A percentile compares a stretch with the other conserved stretches of the same genome.
Evolutionary conservation across 2,888 invertebrate genomes (phyloP).

Genomic region (Coelopa pilipes): DNA sequence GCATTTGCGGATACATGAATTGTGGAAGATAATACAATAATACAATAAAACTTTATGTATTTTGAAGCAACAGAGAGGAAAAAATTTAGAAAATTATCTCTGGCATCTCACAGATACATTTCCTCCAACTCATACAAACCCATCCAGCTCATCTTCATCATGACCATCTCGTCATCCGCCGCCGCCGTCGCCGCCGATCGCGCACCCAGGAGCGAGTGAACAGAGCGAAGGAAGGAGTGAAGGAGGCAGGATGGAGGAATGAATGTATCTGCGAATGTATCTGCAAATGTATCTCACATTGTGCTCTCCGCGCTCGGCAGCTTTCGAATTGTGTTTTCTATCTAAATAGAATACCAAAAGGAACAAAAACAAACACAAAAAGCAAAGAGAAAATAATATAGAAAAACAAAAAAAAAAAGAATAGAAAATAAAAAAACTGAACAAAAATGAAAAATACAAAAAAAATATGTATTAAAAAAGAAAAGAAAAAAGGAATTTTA

Average conservation of each 20-base stretch:
- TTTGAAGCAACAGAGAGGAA: conserved; percentile 48
- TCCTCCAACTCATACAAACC: too few species aligned
- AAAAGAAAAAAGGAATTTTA: too few species aligned
- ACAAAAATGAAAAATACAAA: conserved; percentile 21
- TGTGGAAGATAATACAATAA: conserved; percentile 15
- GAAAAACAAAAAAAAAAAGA: conserved; percentile 2
- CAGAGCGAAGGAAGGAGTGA: too few species aligned
- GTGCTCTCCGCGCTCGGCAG: background rate
- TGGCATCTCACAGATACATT: conserved; percentile 10
- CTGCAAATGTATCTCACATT: conserved; percentile 18
- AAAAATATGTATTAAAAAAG: too few species aligned
- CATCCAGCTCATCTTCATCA: too few species aligned
- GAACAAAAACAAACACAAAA: background rate
- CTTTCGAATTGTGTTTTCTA: conserved; percentile 8
- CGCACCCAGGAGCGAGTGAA: too few species aligned
- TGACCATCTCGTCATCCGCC: conserved; percentile 17
- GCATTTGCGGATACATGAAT: background rate
- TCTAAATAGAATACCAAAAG: background rate
- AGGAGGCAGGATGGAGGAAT: too few species aligned
- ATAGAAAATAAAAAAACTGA: conserved; percentile 2
- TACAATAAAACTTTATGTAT: conserved; percentile 23
- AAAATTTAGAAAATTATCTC: conserved; percentile 18
- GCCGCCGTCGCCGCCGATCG: too few species aligned
- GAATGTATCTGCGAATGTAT: conserved; percentile 9
- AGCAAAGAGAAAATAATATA: background rate